Evolutionary conservation across 2,113 vertebrate genomes (phyloP), one percentile per base, ranked within the genome.

Genomic region (Apus apus): DNA sequence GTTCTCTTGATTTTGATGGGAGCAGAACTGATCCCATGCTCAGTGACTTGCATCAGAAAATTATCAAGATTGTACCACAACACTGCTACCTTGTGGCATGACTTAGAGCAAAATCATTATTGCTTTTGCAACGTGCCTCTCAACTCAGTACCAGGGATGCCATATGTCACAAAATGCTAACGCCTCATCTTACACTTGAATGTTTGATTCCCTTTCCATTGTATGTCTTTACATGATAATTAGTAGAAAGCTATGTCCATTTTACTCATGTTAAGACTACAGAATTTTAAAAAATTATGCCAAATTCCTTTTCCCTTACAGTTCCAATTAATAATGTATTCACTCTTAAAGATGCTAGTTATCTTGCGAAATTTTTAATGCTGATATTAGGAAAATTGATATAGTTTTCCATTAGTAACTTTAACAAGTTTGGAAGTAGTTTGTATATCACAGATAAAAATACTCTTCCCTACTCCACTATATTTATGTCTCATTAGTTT

Each of bases 401-500:
- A 53, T 21, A 80, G 27, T 89, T 94, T 93, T 93, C 40, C 80
- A 91, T 91, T 97, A 97, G 95, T 86, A 91, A 94, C 86, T 81
- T 92, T 93, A 95, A 77, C 70, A 90, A 94, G 64, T 97, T 22
- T 93, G 87, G 67, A 94, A 77, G 54, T 90, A 83, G 85, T 97
- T 93, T 96, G 83, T 93, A 87, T 87, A 95, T 95, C 76, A 91
- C 61, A 95, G 95, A 94, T 96, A 97, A 96, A 97, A 96, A 93
- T 97, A 95, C 72, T 61, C 30, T 96, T 95, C 91, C 51, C 54
- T 87, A 76, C 74, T 87, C 83, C 62, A 72, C 91, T 96, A 87
- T 96, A 97, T 96, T 97, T 94, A 94, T 97, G 96, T 97, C 96
- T 97, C 94, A 97, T 97, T 97, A 97, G 93, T 96, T 96, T 96